Percentiles rank a stretch among this genome's conserved stretches.
These are phyloP conservation scores for Eupelmus urozonus DNA, from an alignment of 2,888 invertebrate genomes.

Conservation along the genomic window DNA sequence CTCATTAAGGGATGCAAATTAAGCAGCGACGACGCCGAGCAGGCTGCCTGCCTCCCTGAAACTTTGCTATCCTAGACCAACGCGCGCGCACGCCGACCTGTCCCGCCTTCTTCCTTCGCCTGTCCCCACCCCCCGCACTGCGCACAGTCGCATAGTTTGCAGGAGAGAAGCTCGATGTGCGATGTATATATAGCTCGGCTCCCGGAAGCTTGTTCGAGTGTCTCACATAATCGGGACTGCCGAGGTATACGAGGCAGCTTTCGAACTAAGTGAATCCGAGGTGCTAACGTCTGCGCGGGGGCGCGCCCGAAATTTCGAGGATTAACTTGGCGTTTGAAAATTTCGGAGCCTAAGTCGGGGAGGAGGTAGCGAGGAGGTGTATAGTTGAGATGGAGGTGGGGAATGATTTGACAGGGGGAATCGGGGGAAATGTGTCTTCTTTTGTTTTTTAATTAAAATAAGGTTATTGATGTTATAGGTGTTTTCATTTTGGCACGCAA, in stretches of 20 bases:
- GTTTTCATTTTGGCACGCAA: too few species aligned
- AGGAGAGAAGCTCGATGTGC: background rate
- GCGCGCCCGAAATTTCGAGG: slow-evolving; percentile 36
- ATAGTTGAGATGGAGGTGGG: too few species aligned
- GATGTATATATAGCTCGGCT: slow-evolving; percentile 32
- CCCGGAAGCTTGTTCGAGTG: background rate
- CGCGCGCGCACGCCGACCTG: background rate
- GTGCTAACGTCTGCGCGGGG: slow-evolving; percentile 35
- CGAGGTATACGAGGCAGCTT: slow-evolving; percentile 56
- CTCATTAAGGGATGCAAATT: slow-evolving; percentile 77
- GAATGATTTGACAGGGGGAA: too few species aligned
- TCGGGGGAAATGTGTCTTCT: too few species aligned
- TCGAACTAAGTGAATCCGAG: slow-evolving; percentile 52
- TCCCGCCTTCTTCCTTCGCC: slow-evolving; percentile 6
- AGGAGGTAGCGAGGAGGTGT: too few species aligned
- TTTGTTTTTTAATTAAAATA: too few species aligned
- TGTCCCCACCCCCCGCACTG: background rate
- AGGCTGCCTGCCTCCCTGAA: slow-evolving; percentile 31
- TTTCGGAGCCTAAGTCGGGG: too few species aligned
- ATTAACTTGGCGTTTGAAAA: slow-evolving; percentile 47
- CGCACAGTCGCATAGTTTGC: slow-evolving; percentile 12
- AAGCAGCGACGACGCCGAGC: slow-evolving; percentile 64
- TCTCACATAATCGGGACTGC: background rate
- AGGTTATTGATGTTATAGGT: too few species aligned
- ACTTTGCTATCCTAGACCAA: slow-evolving; percentile 55